Percentiles rank a stretch among this genome's conserved stretches.
phyloP scores from a whole-genome alignment of 2,797 vertebrate genomes.

The Hafferia zeledoni region DNA sequence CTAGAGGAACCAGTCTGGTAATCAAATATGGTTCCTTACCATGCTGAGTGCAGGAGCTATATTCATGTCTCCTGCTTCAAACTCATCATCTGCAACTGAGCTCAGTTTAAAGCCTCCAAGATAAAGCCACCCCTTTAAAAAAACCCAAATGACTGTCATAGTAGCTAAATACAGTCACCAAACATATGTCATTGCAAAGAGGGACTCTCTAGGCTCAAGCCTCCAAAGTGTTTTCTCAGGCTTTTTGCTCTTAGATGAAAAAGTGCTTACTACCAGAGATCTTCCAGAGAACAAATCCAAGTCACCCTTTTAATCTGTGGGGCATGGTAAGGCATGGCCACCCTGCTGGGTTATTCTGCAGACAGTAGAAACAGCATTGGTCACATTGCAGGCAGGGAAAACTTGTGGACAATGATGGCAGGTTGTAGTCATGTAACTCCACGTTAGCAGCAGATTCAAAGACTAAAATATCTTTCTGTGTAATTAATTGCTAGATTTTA shows the following conservation, averaged over 20 bases:
- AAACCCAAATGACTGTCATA: background rate
- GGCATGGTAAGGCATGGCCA: background rate
- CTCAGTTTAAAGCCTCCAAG: conserved; percentile 3
- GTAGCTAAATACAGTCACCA: background rate
- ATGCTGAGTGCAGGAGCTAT: background rate
- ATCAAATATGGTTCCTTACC: background rate
- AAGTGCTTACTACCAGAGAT: background rate
- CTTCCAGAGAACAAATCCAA: background rate
- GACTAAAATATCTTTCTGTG: background rate
- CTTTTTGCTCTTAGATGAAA: background rate
- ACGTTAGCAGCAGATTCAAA: background rate
- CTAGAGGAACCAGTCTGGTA: background rate
- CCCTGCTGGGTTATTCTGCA: background rate
- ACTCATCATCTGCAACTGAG: background rate
- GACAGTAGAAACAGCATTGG: background rate
- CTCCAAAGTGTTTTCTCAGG: background rate
- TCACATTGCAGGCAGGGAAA: background rate
- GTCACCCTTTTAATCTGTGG: background rate
- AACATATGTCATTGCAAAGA: background rate
- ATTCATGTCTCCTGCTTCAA: background rate
- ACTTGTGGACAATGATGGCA: background rate
- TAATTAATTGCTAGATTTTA: conserved; percentile 27
- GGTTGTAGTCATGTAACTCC: background rate
- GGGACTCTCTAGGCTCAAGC: background rate
- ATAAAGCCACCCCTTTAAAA: background rate